Conservation (phyloP, 2,888 invertebrate species). For the Hypselothyrea guttata region DNA sequence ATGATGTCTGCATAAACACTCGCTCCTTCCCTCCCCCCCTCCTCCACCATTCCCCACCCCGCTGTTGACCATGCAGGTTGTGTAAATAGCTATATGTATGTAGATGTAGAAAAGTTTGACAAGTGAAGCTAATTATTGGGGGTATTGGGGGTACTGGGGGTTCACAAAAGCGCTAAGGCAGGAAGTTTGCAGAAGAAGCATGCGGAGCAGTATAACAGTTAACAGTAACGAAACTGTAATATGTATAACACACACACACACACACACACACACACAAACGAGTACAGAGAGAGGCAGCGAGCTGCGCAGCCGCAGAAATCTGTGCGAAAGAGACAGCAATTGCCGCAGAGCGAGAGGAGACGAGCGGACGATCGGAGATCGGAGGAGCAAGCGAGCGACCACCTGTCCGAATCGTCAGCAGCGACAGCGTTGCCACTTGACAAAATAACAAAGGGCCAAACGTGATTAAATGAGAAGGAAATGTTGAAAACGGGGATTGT, state of each 20-base stretch:
- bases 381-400: constrained; percentile 46
- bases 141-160: too few relatives aligned
- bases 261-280: constrained; percentile 19
- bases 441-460: too few relatives aligned
- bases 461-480: too few relatives aligned
- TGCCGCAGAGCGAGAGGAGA: constrained; percentile 3
- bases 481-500: too few relatives aligned
- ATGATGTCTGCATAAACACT: constrained; percentile 22
- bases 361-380: constrained; percentile 6
- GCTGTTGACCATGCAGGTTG: not conserved
- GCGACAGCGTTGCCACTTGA: too few relatives aligned
- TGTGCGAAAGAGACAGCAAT: constrained; percentile 24
- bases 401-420: constrained; percentile 57
- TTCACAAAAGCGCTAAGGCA: constrained; percentile 25
- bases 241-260: constrained; percentile 27
- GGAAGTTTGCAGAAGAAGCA: constrained; percentile 53
- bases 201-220: constrained; percentile 47
- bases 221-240: constrained; percentile 17
- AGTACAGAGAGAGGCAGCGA: constrained; percentile 20
- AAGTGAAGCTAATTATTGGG: constrained; percentile 54
- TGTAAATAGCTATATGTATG: constrained; percentile 28
- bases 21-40: not conserved
- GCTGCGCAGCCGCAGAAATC: constrained; percentile 30
- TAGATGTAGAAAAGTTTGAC: constrained; percentile 35
- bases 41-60: not conserved